A percentile compares a stretch with the other conserved stretches of the same genome.
Conservation (phyloP, 2,797 vertebrate species). For the Chelon auratus region DNA sequence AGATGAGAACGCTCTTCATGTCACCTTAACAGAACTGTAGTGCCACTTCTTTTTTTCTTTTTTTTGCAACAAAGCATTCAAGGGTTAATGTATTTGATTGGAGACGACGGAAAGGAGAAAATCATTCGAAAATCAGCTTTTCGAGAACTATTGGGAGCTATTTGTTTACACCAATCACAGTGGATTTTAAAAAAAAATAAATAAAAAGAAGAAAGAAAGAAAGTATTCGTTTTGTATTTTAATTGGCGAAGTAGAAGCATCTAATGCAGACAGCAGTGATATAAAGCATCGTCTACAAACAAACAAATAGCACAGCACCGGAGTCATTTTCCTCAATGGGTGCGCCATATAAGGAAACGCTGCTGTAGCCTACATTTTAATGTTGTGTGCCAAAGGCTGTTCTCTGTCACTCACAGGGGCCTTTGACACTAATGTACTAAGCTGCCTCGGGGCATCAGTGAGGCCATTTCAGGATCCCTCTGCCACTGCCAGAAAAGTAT, state of each 20-base stretch:
- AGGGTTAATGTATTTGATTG: background rate
- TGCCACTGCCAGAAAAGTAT: constrained; percentile 51
- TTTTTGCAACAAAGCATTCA: constrained; percentile 2
- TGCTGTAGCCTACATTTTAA: constrained; percentile 62
- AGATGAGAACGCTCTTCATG: constrained; percentile 30
- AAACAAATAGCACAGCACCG: constrained; percentile 23
- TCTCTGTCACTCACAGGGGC: constrained; percentile 71
- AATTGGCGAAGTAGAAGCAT: constrained; percentile 14
- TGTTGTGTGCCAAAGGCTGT: constrained; percentile 57
- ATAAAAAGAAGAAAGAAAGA: too few relatives aligned
- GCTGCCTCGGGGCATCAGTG: constrained; percentile 64
- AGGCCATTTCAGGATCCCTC: constrained; percentile 68
- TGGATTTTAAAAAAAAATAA: too few relatives aligned
- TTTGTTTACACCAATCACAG: background rate
- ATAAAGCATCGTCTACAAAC: constrained; percentile 37
- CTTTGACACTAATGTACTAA: constrained; percentile 79
- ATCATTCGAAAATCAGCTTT: background rate
- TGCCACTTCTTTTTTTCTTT: background rate
- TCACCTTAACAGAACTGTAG: constrained; percentile 25
- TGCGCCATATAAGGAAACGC: constrained; percentile 30
- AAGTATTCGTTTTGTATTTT: background rate
- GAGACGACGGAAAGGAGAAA: background rate
- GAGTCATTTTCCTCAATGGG: constrained; percentile 42
- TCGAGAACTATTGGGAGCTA: background rate
- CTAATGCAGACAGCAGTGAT: constrained; percentile 21